phyloP scores from a whole-genome alignment of 2,888 invertebrate species.

The Sesamia inferens region DNA sequence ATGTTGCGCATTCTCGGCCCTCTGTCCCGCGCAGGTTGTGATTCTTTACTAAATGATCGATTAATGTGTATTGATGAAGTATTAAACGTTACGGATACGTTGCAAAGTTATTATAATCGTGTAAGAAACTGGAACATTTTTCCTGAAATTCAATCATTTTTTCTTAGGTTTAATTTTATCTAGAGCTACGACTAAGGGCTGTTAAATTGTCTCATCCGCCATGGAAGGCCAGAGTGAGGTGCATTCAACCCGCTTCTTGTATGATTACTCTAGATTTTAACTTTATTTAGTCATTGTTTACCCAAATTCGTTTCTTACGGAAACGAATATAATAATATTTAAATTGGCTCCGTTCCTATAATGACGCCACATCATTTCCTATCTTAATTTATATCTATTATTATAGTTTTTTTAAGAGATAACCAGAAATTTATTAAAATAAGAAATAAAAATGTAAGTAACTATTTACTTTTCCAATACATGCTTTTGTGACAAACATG shows the following conservation, averaged over 20 bases:
- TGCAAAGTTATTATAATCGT: conserved; percentile 13
- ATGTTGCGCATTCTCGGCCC: conserved; percentile 56
- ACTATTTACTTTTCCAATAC: conserved; percentile 69
- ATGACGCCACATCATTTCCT: conserved; percentile 83
- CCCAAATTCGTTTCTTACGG: conserved; percentile 85
- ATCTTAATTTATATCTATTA: conserved; percentile 86
- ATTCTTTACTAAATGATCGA: conserved; percentile 62
- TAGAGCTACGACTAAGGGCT: conserved; percentile 28
- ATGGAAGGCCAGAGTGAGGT: conserved; percentile 42
- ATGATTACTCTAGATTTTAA: conserved; percentile 85
- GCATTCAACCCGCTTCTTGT: conserved; percentile 70
- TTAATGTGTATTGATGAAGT: conserved; percentile 57
- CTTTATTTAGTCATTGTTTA: conserved; percentile 88
- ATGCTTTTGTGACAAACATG: conserved; percentile 75
- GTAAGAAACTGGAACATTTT: conserved; percentile 26
- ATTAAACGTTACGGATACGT: conserved; percentile 42
- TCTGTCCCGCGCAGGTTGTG: conserved; percentile 72
- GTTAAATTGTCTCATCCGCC: conserved; percentile 39
- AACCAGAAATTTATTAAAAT: conserved; percentile 78
- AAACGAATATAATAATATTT: conserved; percentile 79
- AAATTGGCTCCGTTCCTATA: conserved; percentile 87
- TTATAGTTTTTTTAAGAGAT: conserved; percentile 80
- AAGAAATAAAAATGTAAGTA: conserved; percentile 70
- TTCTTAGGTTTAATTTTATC: conserved; percentile 52
- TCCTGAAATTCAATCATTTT: conserved; percentile 33